These are phyloP conservation scores for Chaitophorus viminalis DNA, from an alignment of 2,888 invertebrate genomes.

Conservation along the genomic window DNA sequence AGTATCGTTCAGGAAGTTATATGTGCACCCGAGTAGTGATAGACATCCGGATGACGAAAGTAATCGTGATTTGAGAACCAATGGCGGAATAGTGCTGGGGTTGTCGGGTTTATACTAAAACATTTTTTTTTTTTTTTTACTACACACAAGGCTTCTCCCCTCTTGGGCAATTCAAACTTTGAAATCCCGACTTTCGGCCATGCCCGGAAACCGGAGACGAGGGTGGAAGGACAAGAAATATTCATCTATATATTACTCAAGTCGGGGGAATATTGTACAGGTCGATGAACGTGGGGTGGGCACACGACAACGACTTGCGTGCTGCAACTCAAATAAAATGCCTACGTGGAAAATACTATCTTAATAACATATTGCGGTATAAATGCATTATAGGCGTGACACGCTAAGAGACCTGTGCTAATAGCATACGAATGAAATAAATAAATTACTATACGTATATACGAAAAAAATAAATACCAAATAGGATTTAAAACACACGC, in stretches of 20 bases:
- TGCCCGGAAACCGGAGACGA: background rate
- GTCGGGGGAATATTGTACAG: background rate
- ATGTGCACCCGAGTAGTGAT: no score
- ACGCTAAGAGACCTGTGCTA: no score
- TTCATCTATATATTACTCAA: conserved; percentile 16
- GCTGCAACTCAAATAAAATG: background rate
- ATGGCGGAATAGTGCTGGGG: background rate
- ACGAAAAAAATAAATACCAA: no score
- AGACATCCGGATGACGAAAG: background rate
- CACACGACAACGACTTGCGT: background rate
- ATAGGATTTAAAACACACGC: no score
- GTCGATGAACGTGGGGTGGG: background rate
- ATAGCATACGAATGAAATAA: no score
- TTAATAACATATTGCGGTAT: no score
- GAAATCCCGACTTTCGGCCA: background rate
- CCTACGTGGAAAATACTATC: background rate
- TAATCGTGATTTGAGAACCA: background rate
- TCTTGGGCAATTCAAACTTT: background rate
- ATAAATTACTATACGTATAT: no score
- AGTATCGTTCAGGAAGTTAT: no score
- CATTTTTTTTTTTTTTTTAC: background rate
- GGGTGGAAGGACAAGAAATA: background rate
- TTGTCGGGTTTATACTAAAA: background rate
- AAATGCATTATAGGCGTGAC: no score
- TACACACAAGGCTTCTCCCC: background rate